phyloP scores from a whole-genome alignment of 2,888 invertebrate species.

The Eubasilissa splendida region DNA sequence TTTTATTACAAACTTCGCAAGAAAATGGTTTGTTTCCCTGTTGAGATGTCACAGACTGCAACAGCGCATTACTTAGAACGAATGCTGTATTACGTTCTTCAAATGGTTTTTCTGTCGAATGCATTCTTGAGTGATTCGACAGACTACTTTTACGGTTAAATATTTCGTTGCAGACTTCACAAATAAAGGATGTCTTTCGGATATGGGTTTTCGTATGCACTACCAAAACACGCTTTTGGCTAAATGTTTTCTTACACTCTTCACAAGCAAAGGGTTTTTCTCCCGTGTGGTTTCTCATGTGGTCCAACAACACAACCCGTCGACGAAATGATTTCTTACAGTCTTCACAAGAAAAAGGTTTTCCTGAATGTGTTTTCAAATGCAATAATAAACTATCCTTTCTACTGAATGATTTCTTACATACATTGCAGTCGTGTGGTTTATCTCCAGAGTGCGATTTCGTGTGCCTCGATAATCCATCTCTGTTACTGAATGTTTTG shows the following conservation, averaged over 20 bases:
- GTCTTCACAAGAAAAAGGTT: background rate
- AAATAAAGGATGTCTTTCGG: too few relatives aligned
- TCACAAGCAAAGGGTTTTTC: background rate
- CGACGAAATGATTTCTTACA: background rate
- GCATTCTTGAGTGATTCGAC: too few relatives aligned
- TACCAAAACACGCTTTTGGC: too few relatives aligned
- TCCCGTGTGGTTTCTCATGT: background rate
- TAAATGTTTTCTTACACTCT: too few relatives aligned
- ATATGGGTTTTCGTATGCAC: too few relatives aligned
- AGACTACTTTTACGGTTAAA: too few relatives aligned
- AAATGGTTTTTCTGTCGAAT: too few relatives aligned
- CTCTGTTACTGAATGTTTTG: background rate
- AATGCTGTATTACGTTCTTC: too few relatives aligned
- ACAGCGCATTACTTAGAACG: too few relatives aligned
- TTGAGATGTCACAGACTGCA: background rate
- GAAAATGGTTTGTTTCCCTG: background rate
- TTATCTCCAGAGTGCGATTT: background rate
- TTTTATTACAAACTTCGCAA: background rate
- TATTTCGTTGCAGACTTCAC: too few relatives aligned
- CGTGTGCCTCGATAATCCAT: background rate
- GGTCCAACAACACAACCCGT: background rate
- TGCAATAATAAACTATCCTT: background rate
- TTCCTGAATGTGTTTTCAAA: constrained; percentile 7
- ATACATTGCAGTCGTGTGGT: background rate
- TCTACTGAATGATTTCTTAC: background rate